These are phyloP conservation scores for Hippasteria phrygiana DNA, from an alignment of 53 echinoderm and acorn worm species.

Conservation along the genomic window DNA sequence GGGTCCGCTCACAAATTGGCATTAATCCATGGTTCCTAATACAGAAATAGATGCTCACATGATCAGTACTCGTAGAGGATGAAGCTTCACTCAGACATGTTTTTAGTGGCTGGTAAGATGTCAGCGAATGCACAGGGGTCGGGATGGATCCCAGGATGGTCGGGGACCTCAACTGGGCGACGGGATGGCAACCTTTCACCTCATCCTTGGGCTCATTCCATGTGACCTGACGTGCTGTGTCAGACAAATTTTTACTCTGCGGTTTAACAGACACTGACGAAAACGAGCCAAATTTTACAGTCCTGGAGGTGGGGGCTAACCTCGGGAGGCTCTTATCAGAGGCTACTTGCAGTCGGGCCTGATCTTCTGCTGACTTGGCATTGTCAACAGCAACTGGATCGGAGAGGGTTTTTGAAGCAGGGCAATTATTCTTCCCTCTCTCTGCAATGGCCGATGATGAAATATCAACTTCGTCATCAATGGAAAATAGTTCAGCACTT, in stretches of 20 bases:
- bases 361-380: neutral
- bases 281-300: neutral
- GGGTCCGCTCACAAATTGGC: neutral
- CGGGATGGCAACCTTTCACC: neutral
- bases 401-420: neutral
- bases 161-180: neutral
- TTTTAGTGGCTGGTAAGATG: constrained; percentile 8
- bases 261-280: neutral
- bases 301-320: neutral
- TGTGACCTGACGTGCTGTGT: neutral
- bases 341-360: neutral
- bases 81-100: neutral
- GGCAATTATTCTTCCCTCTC: neutral
- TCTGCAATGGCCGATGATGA: neutral
- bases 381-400: neutral
- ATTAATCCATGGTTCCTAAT: neutral
- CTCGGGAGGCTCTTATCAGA: neutral
- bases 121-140: constrained; percentile 21
- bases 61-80: no score
- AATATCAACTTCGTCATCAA: neutral
- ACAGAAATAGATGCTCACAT: neutral
- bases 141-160: neutral
- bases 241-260: neutral
- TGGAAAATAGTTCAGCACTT: neutral
- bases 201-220: neutral